Evolutionary conservation across 1,140 invertebrate genomes (phyloP).

Genomic region (Drosophila kanapiae): DNA sequence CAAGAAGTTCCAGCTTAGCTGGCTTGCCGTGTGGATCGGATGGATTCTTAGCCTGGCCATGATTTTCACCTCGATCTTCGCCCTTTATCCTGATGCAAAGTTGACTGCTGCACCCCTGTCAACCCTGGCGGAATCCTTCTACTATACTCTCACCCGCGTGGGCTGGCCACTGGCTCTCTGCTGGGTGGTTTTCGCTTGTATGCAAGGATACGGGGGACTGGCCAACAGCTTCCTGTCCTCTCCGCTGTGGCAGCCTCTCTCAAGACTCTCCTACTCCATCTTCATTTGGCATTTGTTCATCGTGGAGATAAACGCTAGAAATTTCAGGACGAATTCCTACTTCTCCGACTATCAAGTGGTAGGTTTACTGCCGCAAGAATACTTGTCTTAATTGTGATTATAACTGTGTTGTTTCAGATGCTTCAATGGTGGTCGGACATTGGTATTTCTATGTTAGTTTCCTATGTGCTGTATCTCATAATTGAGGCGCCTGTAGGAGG

Average conservation of each 20-base stretch:
- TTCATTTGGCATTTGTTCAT: conserved; percentile 85
- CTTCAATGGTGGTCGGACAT: conserved; percentile 43
- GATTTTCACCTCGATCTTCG: conserved; percentile 68
- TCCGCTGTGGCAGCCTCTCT: conserved; percentile 85
- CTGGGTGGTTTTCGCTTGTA: conserved; percentile 86
- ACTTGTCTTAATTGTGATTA: not conserved
- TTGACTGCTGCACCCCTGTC: conserved; percentile 59
- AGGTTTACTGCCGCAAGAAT: not conserved
- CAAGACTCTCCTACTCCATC: conserved; percentile 86
- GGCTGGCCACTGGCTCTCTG: conserved; percentile 87
- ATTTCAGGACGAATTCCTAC: conserved; percentile 20
- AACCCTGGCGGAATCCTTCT: conserved; percentile 86
- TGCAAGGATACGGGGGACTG: conserved; percentile 87
- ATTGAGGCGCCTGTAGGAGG: conserved; percentile 43
- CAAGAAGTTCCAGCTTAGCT: conserved; percentile 33
- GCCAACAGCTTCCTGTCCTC: conserved; percentile 86
- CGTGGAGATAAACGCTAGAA: conserved; percentile 28
- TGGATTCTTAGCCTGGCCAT: conserved; percentile 63
- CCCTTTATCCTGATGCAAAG: conserved; percentile 60
- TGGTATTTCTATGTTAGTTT: conserved; percentile 31
- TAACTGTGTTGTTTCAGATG: conserved; percentile 13
- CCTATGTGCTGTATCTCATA: conserved; percentile 31
- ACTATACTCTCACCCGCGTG: conserved; percentile 87
- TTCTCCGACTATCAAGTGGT: conserved; percentile 54
- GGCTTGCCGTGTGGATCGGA: conserved; percentile 29